Evolutionary conservation across 1,140 invertebrate genomes (phyloP).

Genomic region (Belonocnema kinseyi): DNA sequence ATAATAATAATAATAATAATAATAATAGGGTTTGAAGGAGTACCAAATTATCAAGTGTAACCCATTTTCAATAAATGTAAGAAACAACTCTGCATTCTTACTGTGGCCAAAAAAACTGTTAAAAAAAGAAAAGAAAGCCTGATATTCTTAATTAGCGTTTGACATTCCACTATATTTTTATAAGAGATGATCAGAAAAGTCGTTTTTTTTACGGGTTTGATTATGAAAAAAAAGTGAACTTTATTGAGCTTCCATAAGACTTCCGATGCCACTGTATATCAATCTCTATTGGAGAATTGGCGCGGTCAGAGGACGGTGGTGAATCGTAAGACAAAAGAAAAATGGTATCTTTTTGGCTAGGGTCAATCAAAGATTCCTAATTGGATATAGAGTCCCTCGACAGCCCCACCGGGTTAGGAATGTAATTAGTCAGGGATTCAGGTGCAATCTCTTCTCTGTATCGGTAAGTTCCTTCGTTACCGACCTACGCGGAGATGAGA

Average conservation of each 20-base stretch:
- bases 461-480: slow-evolving; percentile 57
- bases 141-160: no score
- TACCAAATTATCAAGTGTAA: no score
- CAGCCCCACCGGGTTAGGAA: slow-evolving; percentile 62
- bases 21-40: no score
- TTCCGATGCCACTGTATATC: not conserved
- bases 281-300: no score
- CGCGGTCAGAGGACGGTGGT: slow-evolving; percentile 30
- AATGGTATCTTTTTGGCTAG: slow-evolving; percentile 11
- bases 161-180: no score
- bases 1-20: no score
- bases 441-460: slow-evolving; percentile 58
- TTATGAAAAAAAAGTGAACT: not conserved
- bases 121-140: no score
- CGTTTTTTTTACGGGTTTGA: not conserved
- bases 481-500: slow-evolving; percentile 39
- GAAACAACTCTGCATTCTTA: no score
- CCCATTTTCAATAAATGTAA: no score
- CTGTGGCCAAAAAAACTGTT: no score
- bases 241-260: not conserved
- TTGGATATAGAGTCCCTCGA: slow-evolving; percentile 62
- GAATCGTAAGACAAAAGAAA: not conserved
- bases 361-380: slow-evolving; percentile 63
- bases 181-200: no score
- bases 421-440: slow-evolving; percentile 69